Evolutionary conservation across 1,140 invertebrate genomes (phyloP).

Genomic region (Leptinotarsa lineolata): DNA sequence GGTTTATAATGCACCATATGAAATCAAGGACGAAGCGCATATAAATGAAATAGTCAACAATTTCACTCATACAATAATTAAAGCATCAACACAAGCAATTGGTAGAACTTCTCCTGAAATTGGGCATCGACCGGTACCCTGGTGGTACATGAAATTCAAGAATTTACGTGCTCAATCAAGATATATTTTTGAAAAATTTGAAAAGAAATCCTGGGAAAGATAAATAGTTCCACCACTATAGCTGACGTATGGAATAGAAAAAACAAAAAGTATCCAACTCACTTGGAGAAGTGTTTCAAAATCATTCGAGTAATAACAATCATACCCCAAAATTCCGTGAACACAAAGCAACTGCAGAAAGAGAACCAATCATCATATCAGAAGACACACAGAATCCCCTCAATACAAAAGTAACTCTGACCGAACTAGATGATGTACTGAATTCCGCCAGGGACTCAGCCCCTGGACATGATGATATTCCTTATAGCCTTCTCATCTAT

Average conservation of each 20-base stretch:
- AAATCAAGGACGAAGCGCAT: not conserved
- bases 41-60: not conserved
- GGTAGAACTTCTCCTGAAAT: too few species aligned
- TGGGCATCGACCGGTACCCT: too few species aligned
- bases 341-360: too few species aligned
- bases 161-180: conserved; percentile 9
- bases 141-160: conserved; percentile 17
- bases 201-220: conserved; percentile 22
- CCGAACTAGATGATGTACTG: conserved; percentile 4
- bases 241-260: not conserved
- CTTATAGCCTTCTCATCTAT: not conserved
- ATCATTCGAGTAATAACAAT: too few species aligned
- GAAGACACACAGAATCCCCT: too few species aligned
- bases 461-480: conserved; percentile 1
- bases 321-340: too few species aligned
- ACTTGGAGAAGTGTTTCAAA: not conserved
- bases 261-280: not conserved
- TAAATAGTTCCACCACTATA: not conserved
- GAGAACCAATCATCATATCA: too few species aligned
- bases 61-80: not conserved
- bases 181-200: not conserved
- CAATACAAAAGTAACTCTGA: not conserved
- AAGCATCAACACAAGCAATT: conserved; percentile 3
- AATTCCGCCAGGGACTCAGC: not conserved
- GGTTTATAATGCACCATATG: not conserved